These are phyloP conservation scores for Mechanitis messenoides DNA, from an alignment of 2,888 invertebrate genomes.

Conservation along the genomic window DNA sequence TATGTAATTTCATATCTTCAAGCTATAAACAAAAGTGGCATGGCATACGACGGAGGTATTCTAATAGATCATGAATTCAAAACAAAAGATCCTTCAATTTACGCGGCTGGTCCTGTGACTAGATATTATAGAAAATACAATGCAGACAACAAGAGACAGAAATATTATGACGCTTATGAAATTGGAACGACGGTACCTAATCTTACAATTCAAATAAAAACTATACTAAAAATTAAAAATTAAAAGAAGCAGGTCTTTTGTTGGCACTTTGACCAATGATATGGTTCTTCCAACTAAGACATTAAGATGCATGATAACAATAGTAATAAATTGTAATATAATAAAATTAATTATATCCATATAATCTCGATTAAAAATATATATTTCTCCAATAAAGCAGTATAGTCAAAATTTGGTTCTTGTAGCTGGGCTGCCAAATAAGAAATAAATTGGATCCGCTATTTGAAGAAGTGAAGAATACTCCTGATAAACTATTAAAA, in stretches of 20 bases:
- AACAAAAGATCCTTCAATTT: slow-evolving; percentile 80
- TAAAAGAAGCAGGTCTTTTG: too few relatives aligned
- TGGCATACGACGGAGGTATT: slow-evolving; percentile 78
- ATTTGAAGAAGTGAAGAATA: slow-evolving; percentile 34
- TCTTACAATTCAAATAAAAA: too few relatives aligned
- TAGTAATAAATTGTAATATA: too few relatives aligned
- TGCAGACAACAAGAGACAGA: slow-evolving; percentile 71
- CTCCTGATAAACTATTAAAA: slow-evolving; percentile 12
- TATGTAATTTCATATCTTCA: slow-evolving; percentile 17
- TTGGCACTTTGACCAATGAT: too few relatives aligned
- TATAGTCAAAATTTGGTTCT: slow-evolving; percentile 12
- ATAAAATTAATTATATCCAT: too few relatives aligned
- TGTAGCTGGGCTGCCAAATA: slow-evolving; percentile 56
- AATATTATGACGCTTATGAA: slow-evolving; percentile 78
- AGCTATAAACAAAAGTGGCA: slow-evolving; percentile 74
- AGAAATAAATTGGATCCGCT: slow-evolving; percentile 55
- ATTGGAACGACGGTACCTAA: slow-evolving; percentile 74
- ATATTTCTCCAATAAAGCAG: not conserved
- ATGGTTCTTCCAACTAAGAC: too few relatives aligned
- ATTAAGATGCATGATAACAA: too few relatives aligned
- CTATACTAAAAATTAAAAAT: not conserved
- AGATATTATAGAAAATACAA: slow-evolving; percentile 77
- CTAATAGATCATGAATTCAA: slow-evolving; percentile 78
- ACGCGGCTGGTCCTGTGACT: slow-evolving; percentile 81
- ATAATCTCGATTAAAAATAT: too few relatives aligned